A percentile compares a stretch with the other conserved stretches of the same genome.
phyloP scores from a whole-genome alignment of 1,140 invertebrate genomes.

The Pygmarrhopalites habei region DNA sequence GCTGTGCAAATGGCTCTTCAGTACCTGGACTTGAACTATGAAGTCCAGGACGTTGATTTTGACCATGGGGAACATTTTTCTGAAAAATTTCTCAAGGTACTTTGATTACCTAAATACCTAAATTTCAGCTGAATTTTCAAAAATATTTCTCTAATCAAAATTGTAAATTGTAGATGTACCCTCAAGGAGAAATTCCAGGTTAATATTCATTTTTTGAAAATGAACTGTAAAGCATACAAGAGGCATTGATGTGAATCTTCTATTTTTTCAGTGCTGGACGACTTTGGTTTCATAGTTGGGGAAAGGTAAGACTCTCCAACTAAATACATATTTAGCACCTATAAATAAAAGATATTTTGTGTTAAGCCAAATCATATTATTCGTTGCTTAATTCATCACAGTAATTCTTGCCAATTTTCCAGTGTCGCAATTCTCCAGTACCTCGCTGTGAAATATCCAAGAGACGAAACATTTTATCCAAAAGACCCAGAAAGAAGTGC shows the following conservation, averaged over 20 bases:
- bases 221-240: no score
- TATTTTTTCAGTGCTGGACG: background rate
- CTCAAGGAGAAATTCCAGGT: constrained; percentile 71
- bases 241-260: no score
- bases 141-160: background rate
- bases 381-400: no score
- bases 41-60: constrained; percentile 59
- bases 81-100: constrained; percentile 60
- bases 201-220: no score
- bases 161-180: constrained; percentile 54
- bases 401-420: no score
- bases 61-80: constrained; percentile 62
- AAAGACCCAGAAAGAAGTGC: constrained; percentile 57
- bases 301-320: constrained; percentile 6
- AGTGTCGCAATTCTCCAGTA: constrained; percentile 70
- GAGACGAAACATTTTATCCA: constrained; percentile 58
- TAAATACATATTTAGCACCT: no score
- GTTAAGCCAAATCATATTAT: no score
- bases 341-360: no score
- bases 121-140: background rate
- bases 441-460: constrained; percentile 63
- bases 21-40: constrained; percentile 55
- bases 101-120: background rate
- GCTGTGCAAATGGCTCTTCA: constrained; percentile 59
- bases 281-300: background rate